Evolutionary conservation across 1,140 invertebrate genomes (phyloP).

Genomic region (Heliconius melpomene): DNA sequence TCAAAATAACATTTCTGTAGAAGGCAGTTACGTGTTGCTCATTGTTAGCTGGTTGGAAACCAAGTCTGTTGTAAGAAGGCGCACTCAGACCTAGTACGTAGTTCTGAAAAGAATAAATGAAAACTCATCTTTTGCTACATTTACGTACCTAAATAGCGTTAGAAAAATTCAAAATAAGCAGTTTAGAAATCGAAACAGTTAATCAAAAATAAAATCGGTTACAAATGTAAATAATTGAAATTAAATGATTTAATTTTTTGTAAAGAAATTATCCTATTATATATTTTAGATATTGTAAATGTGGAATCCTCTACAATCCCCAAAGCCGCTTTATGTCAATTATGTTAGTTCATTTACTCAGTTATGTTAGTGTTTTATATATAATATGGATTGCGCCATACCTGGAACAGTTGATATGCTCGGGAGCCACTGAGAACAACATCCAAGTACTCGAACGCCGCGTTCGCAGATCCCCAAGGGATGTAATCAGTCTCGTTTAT

Average conservation of each 20-base stretch:
- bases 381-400: slow-evolving; percentile 31
- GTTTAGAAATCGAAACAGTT: no score
- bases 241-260: no score
- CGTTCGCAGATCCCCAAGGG: slow-evolving; percentile 82
- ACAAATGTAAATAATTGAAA: no score
- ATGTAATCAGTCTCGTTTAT: slow-evolving; percentile 82
- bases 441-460: slow-evolving; percentile 64
- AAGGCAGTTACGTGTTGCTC: slow-evolving; percentile 85
- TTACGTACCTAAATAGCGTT: no score
- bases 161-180: no score
- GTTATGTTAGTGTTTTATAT: no score
- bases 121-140: background rate
- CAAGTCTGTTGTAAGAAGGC: slow-evolving; percentile 84
- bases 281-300: no score
- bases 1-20: slow-evolving; percentile 86
- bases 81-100: slow-evolving; percentile 82
- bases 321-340: no score
- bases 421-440: slow-evolving; percentile 56
- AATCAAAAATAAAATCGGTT: no score
- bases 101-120: background rate
- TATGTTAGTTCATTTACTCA: no score
- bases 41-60: slow-evolving; percentile 80
- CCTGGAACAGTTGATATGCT: slow-evolving; percentile 57
- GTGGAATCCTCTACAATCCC: no score
- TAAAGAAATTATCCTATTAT: no score